Evolutionary conservation across 1,140 invertebrate species (phyloP).

Genomic region (Eumeta japonica): DNA sequence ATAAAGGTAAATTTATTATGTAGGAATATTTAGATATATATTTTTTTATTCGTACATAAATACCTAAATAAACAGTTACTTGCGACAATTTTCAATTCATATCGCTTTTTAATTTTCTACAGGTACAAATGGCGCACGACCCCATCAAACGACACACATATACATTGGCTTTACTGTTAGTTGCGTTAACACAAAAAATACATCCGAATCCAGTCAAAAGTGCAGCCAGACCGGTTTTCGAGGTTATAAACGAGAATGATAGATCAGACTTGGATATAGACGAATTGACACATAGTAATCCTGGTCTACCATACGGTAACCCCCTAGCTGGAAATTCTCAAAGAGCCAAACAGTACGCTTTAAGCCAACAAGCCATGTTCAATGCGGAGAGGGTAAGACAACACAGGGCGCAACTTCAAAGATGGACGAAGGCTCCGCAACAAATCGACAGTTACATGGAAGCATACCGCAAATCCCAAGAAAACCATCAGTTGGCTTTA

Average conservation of each 20-base stretch:
- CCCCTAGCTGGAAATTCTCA: conserved; percentile 39
- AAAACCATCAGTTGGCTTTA: conserved; percentile 41
- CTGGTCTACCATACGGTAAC: conserved; percentile 37
- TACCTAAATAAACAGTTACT: too few species aligned
- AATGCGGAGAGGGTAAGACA: conserved; percentile 42
- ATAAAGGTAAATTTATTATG: too few species aligned
- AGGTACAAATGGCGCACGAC: too few species aligned
- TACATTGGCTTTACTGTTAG: too few species aligned
- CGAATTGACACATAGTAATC: conserved; percentile 8
- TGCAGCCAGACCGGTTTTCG: conserved; percentile 33
- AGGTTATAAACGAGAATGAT: conserved; percentile 42
- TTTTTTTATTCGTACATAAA: too few species aligned
- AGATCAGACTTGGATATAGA: conserved; percentile 31
- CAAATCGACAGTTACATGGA: conserved; percentile 46
- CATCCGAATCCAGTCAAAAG: conserved; percentile 22
- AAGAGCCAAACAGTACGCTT: conserved; percentile 34
- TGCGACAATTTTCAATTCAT: too few species aligned
- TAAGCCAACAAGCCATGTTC: conserved; percentile 51
- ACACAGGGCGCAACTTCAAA: conserved; percentile 42
- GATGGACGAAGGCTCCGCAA: conserved; percentile 29
- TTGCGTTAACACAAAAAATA: conserved; percentile 23
- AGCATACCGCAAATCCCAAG: conserved; percentile 49
- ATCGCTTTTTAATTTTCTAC: too few species aligned
- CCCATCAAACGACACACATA: too few species aligned
- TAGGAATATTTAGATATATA: too few species aligned